phyloP scores from a whole-genome alignment of 2,888 invertebrate genomes.

The Noctua janthe region DNA sequence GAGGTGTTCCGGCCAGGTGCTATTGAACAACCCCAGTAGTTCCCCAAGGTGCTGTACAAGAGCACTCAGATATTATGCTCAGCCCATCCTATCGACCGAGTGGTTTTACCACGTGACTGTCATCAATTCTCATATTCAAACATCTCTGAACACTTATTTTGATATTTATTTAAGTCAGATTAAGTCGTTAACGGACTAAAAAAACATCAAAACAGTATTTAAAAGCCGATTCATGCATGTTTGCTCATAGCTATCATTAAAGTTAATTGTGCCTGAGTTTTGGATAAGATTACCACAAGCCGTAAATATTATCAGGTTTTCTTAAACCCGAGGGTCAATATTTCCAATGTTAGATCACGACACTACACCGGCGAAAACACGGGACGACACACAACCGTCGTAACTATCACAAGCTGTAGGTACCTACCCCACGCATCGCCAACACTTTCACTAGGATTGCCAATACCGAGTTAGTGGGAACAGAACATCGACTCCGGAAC shows the following conservation, averaged over 20 bases:
- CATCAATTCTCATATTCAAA: not conserved
- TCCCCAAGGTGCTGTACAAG: not conserved
- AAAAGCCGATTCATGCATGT: too few species aligned
- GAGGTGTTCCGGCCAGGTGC: not conserved
- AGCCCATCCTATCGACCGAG: not conserved
- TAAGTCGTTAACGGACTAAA: not conserved
- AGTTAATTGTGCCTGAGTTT: not conserved
- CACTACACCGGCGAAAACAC: not conserved
- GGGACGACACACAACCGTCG: not conserved
- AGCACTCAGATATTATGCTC: not conserved
- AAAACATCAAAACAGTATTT: not conserved
- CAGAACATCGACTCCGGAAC: conserved; percentile 3
- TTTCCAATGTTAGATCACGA: not conserved
- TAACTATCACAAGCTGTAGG: conserved; percentile 2
- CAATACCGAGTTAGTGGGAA: not conserved
- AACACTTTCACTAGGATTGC: conserved; percentile 1
- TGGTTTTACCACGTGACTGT: not conserved
- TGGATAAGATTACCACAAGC: conserved; percentile 3
- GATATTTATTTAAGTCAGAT: not conserved
- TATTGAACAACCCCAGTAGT: not conserved
- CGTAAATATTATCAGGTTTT: not conserved
- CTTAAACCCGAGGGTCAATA: not conserved
- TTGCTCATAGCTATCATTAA: not conserved
- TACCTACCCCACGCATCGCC: not conserved
- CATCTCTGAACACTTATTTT: not conserved